A percentile compares a stretch with the other conserved stretches of the same genome.
phyloP scores from a whole-genome alignment of 2,797 vertebrate genomes.

The Acanthopagrus latus region DNA sequence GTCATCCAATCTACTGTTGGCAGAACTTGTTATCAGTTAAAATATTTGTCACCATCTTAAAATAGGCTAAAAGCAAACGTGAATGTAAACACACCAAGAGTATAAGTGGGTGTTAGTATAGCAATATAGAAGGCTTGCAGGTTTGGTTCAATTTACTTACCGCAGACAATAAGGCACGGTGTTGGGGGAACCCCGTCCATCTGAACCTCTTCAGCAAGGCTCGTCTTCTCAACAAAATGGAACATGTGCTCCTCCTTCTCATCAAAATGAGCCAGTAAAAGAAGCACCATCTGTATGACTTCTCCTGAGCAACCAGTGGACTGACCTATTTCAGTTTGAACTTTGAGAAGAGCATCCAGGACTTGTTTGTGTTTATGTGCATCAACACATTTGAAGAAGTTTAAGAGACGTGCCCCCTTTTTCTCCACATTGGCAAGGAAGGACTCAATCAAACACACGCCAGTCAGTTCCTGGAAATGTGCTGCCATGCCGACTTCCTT shows the following conservation, averaged over 20 bases:
- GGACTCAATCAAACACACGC: not conserved
- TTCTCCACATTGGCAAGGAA: conserved; percentile 35
- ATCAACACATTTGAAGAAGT: conserved; percentile 31
- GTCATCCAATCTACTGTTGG: too few relatives aligned
- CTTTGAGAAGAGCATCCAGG: conserved; percentile 11
- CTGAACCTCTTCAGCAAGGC: conserved; percentile 32
- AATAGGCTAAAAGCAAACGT: too few relatives aligned
- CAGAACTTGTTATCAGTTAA: too few relatives aligned
- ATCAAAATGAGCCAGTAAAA: conserved; percentile 22
- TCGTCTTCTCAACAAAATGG: conserved; percentile 2
- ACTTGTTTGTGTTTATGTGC: conserved; percentile 18
- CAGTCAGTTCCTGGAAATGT: conserved; percentile 38
- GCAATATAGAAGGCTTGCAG: too few relatives aligned
- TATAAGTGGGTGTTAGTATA: too few relatives aligned
- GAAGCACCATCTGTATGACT: conserved; percentile 15
- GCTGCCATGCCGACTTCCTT: conserved; percentile 33
- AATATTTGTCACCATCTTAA: too few relatives aligned
- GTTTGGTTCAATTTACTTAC: conserved; percentile 29
- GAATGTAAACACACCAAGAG: too few relatives aligned
- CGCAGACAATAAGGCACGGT: conserved; percentile 46
- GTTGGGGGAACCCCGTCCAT: conserved; percentile 28
- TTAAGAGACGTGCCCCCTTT: conserved; percentile 11
- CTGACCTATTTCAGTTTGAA: conserved; percentile 12
- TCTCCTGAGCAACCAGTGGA: not conserved
- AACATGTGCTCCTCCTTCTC: conserved; percentile 27